Evolutionary conservation across 2,797 vertebrate genomes (phyloP), one percentile per base, ranked within the genome.

Genomic region (Chanos chanos): DNA sequence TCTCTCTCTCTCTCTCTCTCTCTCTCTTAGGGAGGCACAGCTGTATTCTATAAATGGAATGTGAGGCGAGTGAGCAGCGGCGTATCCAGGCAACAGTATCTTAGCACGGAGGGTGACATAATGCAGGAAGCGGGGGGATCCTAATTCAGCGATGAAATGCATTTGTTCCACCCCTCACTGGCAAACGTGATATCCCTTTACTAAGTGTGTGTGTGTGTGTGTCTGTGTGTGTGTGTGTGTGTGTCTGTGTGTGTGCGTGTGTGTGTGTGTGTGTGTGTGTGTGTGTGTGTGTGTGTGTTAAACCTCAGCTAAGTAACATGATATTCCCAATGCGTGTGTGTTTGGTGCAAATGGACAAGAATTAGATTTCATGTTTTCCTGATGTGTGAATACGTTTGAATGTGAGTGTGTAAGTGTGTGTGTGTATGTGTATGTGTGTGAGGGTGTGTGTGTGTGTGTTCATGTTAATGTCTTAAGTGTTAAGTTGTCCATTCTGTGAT

Each of bases 21-120:
- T 44, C 62, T 53, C 28, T 41, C 22, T 51, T 21, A 0, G 2
- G 16, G 31, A 48, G 47, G 51, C 68, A 60, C 52, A 71, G 70
- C 63, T 74, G 65, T 62, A 66, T 59, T 76, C 80, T 88, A 82
- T 79, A 86, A 85, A 81, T 80, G 81, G 84, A 86, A 77, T 57
- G 49, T 66, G 25, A 63, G 58, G 59, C 70, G 76, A 83, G 77
- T 28, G 79, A 80, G 81, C 77, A 70, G 66, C 47, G 68, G n/a
- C 12, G 87, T 89, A 75, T 77, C 89, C 80, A 87, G 83, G 87
- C 87, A 89, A 90, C 87, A 83, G 84, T 81, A 83, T 83, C 81
- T 78, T 79, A 72, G 74, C 61, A 55, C 9, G 43, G 76, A 74
- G 59, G 52, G 77, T 86, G 86, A 87, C 80, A 83, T 84, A 77